Conservation (phyloP, 2,797 vertebrate genomes). For the Pterois miles region DNA sequence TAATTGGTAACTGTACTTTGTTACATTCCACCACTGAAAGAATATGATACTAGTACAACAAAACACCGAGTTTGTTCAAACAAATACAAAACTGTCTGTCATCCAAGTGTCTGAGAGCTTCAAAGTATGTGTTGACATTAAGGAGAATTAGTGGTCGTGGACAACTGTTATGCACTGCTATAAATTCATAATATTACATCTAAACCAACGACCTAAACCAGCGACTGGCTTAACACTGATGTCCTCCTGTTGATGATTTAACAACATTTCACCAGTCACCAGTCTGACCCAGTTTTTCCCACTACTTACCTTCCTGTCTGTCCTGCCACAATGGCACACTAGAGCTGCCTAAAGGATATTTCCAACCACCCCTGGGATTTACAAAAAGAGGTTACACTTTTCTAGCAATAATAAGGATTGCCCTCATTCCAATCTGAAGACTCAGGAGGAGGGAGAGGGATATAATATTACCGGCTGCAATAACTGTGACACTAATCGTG, state of each 20-base stretch:
- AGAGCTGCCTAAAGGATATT: slow-evolving; percentile 52
- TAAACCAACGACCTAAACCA: background rate
- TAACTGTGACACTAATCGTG: slow-evolving; percentile 35
- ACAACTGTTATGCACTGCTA: background rate
- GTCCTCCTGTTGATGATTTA: background rate
- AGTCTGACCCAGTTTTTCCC: slow-evolving; percentile 57
- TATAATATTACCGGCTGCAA: slow-evolving; percentile 34
- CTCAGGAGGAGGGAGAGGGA: background rate
- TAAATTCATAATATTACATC: background rate
- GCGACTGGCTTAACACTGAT: background rate
- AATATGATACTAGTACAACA: background rate
- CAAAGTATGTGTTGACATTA: background rate
- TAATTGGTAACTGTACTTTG: no score
- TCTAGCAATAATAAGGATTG: slow-evolving; percentile 53
- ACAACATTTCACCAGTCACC: slow-evolving; percentile 14
- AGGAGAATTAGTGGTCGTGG: background rate
- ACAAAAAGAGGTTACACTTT: slow-evolving; percentile 37
- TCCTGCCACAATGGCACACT: slow-evolving; percentile 19
- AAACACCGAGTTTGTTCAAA: background rate
- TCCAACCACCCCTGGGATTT: slow-evolving; percentile 47
- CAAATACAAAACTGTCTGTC: background rate
- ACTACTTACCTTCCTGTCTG: slow-evolving; percentile 40
- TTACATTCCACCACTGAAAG: no score
- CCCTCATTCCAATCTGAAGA: slow-evolving; percentile 51
- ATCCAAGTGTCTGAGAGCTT: background rate